phyloP scores from a whole-genome alignment of 2,797 vertebrate genomes.

The Lepilemur ruficaudatus region DNA sequence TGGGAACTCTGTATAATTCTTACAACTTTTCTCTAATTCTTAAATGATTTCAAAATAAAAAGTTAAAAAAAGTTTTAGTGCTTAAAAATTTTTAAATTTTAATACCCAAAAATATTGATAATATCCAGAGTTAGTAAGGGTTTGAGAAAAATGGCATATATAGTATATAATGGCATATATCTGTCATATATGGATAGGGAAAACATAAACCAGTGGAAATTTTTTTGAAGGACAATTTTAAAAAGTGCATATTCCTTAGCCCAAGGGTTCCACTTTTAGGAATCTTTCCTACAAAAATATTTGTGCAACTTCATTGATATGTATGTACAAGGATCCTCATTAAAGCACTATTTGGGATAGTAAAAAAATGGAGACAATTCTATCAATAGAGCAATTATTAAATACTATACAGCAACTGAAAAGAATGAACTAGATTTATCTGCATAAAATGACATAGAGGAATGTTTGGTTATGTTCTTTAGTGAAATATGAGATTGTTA shows the following conservation, averaged over 20 bases:
- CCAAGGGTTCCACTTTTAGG: background rate
- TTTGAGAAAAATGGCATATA: background rate
- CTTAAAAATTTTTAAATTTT: background rate
- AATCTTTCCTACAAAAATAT: background rate
- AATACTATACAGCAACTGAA: background rate
- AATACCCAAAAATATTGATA: background rate
- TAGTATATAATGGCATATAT: background rate
- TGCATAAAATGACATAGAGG: background rate
- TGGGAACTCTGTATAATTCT: background rate
- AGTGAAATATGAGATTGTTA: background rate
- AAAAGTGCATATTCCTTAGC: background rate
- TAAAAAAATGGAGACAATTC: background rate
- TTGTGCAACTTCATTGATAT: background rate
- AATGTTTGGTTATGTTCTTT: background rate
- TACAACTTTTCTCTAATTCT: background rate
- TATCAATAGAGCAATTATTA: background rate
- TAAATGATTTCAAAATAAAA: conserved; percentile 44
- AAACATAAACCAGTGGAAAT: background rate
- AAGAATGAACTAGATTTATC: conserved; percentile 10
- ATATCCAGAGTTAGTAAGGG: background rate
- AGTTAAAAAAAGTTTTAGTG: background rate
- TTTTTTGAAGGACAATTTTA: background rate
- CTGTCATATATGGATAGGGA: background rate
- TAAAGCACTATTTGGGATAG: background rate
- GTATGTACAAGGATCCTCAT: background rate